Conservation (phyloP, 2,888 invertebrate genomes). For the Oxystoma pomonae region DNA sequence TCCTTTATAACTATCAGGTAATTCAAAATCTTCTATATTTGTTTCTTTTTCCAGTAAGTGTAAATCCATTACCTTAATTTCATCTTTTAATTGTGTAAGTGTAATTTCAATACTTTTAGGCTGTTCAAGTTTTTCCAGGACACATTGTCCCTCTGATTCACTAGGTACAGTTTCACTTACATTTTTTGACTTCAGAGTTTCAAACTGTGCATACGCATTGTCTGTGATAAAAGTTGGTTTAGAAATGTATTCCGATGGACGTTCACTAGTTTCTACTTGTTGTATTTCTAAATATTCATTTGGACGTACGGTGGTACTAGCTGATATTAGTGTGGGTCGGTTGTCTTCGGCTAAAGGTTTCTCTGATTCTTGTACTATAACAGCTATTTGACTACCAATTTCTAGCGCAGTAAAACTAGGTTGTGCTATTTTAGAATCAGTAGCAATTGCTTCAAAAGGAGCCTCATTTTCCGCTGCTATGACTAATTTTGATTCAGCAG, state of each 20-base stretch:
- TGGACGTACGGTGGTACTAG: conserved; percentile 56
- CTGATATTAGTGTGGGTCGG: conserved; percentile 52
- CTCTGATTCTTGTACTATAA: conserved; percentile 66
- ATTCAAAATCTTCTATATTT: conserved; percentile 49
- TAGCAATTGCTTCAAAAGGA: conserved; percentile 47
- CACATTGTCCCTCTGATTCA: conserved; percentile 59
- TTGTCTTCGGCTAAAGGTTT: conserved; percentile 51
- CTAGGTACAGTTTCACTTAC: conserved; percentile 58
- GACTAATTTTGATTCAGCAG: conserved; percentile 57
- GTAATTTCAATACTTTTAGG: conserved; percentile 41
- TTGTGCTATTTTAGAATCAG: conserved; percentile 48
- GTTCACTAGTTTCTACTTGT: conserved; percentile 57
- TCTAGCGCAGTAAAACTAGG: conserved; percentile 55
- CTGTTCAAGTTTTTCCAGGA: conserved; percentile 39
- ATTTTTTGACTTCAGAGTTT: conserved; percentile 62
- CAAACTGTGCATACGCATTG: conserved; percentile 51
- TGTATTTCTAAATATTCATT: conserved; percentile 59
- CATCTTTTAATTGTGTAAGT: conserved; percentile 55
- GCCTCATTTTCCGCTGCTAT: conserved; percentile 58
- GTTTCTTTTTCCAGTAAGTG: conserved; percentile 64
- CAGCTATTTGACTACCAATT: conserved; percentile 55
- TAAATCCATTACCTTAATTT: conserved; percentile 60
- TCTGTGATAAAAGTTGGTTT: conserved; percentile 54
- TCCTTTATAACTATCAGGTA: conserved; percentile 52
- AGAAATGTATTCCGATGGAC: conserved; percentile 51